These are phyloP conservation scores for Eristalis intricaria DNA, from an alignment of 2,888 invertebrate species.

Conservation along the genomic window DNA sequence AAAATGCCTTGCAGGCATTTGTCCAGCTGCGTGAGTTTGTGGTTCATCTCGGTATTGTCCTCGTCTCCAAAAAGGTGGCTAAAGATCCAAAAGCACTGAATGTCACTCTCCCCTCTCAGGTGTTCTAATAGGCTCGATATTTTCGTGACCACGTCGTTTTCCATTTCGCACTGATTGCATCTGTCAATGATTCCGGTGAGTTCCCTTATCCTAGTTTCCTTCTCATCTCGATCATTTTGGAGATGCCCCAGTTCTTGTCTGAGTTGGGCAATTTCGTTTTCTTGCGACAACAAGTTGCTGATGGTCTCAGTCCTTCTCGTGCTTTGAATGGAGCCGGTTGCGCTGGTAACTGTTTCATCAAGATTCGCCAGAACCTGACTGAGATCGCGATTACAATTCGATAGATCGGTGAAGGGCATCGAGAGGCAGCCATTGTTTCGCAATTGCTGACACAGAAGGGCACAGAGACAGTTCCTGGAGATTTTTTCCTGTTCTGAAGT, in stretches of 20 bases:
- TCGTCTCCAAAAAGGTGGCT: slow-evolving; percentile 42
- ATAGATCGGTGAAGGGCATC: slow-evolving; percentile 62
- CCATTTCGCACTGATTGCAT: slow-evolving; percentile 54
- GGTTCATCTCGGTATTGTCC: slow-evolving; percentile 28
- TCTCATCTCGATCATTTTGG: slow-evolving; percentile 70
- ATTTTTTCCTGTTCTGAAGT: slow-evolving; percentile 75
- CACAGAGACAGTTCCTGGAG: slow-evolving; percentile 76
- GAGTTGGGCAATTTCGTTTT: slow-evolving; percentile 59
- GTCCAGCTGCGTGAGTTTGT: slow-evolving; percentile 42
- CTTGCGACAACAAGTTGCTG: slow-evolving; percentile 7
- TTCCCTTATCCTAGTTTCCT: slow-evolving; percentile 73
- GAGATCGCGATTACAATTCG: slow-evolving; percentile 64
- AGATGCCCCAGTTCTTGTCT: slow-evolving; percentile 68
- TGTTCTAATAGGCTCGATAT: slow-evolving; percentile 25
- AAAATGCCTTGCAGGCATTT: slow-evolving; percentile 33
- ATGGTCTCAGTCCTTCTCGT: neutral
- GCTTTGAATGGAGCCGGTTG: neutral
- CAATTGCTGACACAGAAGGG: slow-evolving; percentile 77
- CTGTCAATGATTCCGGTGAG: slow-evolving; percentile 72
- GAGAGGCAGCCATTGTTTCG: slow-evolving; percentile 35
- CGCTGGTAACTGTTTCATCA: slow-evolving; percentile 34
- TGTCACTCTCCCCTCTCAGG: slow-evolving; percentile 5
- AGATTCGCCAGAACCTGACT: slow-evolving; percentile 43
- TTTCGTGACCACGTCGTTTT: slow-evolving; percentile 38
- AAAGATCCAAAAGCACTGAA: slow-evolving; percentile 37